A percentile compares a stretch with the other conserved stretches of the same genome.
Evolutionary conservation across 2,888 invertebrate genomes (phyloP).

Genomic region (Drosophila buzzatii): DNA sequence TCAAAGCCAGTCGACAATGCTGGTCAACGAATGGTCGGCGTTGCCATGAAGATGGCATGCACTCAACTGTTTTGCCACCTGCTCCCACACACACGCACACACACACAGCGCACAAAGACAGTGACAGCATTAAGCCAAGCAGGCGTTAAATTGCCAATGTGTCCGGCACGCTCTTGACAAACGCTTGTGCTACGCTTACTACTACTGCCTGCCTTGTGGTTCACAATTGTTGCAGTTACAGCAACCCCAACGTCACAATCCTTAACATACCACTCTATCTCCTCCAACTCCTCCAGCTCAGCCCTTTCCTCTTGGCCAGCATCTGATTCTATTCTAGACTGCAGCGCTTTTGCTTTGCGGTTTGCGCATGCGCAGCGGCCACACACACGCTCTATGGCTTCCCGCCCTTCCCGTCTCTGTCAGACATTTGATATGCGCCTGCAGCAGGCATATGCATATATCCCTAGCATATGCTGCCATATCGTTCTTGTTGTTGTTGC

Average conservation of each 20-base stretch:
- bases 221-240: constrained; percentile 10
- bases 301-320: too few species aligned
- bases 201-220: constrained; percentile 21
- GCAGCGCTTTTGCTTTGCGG: constrained; percentile 43
- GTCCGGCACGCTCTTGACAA: constrained; percentile 51
- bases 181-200: not conserved
- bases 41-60: constrained; percentile 24
- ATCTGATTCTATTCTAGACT: not conserved
- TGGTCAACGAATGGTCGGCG: constrained; percentile 2
- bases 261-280: not conserved
- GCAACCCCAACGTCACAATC: not conserved
- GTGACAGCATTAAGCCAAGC: constrained; percentile 41
- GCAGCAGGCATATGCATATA: constrained; percentile 4
- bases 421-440: constrained; percentile 56
- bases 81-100: constrained; percentile 1
- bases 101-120: too few species aligned
- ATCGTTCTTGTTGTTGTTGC: not conserved
- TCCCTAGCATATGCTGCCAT: not conserved
- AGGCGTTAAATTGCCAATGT: constrained; percentile 69
- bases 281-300: too few species aligned
- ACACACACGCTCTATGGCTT: constrained; percentile 64
- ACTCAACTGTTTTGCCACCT: constrained; percentile 20
- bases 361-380: constrained; percentile 71
- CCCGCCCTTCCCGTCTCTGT: constrained; percentile 7
- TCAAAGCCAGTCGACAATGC: not conserved